Base-by-base conservation (phyloP, 2,888 invertebrate genomes). In the Ptychoptera contaminata region DNA sequence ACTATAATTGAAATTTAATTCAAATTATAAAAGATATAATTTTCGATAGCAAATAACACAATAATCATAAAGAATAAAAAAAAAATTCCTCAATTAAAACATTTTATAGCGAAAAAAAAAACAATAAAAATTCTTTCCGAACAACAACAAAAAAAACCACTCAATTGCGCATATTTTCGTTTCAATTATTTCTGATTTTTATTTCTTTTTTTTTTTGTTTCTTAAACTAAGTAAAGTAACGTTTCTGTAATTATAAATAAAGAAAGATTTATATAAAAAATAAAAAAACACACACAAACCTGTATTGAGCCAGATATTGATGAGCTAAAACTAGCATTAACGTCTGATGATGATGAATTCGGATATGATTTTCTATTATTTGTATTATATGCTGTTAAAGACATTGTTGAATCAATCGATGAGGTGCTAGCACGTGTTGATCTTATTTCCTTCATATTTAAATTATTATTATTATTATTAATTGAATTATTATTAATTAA, bases 261-360 rank as follows among this genome's bases (percentile, higher is more conserved):
- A 23, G 7, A 23, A 23, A 23, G 7, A 23, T 23, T 41, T 41
- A 2, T 40, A 31, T 30, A 41, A 2, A 34, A 23, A 36, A 29
- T 16, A 45, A n/a, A n/a, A 38, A 38, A 46, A 46, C n/a, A n/a
- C n/a, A 11, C 11, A 46, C 60, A 58, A 55, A 65, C 64, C 64
- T 64, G 64, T 51, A 64, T 60, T 47, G 65, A 63, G 46, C 63
- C 64, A 49, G 65, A 60, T 44, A 65, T 60, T n/a, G 64, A 65
- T 47, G 64, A 65, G 52, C 63, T 63, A 50, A 64, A 64, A 52
- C 64, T 64, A 44, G 58, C 59, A 52, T 62, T 63, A 55, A 62
- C 23, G 23, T 23, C 23, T 23, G 23, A 23, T 23, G 23, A 23
- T 23, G 23, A 60, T 48, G 54, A 55, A 52, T 58, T 56, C 48